Percentiles rank a stretch among this genome's conserved stretches.
Evolutionary conservation across 2,888 invertebrate species (phyloP).

Genomic region (Nudaria mundana): DNA sequence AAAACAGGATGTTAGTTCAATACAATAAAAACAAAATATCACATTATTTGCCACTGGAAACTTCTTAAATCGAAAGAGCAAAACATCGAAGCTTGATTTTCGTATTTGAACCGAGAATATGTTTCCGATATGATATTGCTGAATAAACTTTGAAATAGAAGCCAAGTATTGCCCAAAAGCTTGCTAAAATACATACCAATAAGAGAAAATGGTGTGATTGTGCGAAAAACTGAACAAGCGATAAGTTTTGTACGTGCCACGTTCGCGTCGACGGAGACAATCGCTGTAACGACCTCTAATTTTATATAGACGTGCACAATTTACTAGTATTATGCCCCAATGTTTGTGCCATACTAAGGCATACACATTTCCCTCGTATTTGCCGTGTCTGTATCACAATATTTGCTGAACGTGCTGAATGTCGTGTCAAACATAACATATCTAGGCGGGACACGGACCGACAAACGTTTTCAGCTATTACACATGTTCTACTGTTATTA

Average conservation of each 20-base stretch:
- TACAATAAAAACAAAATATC: background rate
- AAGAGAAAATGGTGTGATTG: slow-evolving; percentile 40
- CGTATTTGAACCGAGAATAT: slow-evolving; percentile 11
- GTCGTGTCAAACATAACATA: slow-evolving; percentile 70
- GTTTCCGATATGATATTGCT: slow-evolving; percentile 9
- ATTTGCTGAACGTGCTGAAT: slow-evolving; percentile 78
- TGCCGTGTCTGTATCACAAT: slow-evolving; percentile 72
- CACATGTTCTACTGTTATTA: slow-evolving; percentile 63
- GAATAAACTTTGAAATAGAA: slow-evolving; percentile 20
- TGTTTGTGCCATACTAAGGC: slow-evolving; percentile 58
- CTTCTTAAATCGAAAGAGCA: slow-evolving; percentile 7
- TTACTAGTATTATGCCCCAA: slow-evolving; percentile 59
- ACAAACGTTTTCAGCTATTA: slow-evolving; percentile 68
- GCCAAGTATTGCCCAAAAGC: slow-evolving; percentile 20
- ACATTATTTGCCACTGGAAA: slow-evolving; percentile 4
- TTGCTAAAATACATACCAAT: slow-evolving; percentile 37
- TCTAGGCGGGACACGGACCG: slow-evolving; percentile 72
- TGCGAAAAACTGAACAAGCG: slow-evolving; percentile 45
- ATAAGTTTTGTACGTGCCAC: slow-evolving; percentile 64
- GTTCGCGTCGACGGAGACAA: slow-evolving; percentile 54
- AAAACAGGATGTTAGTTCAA: slow-evolving; percentile 12
- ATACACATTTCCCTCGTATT: slow-evolving; percentile 65
- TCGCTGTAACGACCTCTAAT: slow-evolving; percentile 64
- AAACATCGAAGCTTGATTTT: slow-evolving; percentile 10
- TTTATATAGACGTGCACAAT: slow-evolving; percentile 63